phyloP scores from a whole-genome alignment of 2,888 invertebrate species.

The Nasonovia ribisnigri region DNA sequence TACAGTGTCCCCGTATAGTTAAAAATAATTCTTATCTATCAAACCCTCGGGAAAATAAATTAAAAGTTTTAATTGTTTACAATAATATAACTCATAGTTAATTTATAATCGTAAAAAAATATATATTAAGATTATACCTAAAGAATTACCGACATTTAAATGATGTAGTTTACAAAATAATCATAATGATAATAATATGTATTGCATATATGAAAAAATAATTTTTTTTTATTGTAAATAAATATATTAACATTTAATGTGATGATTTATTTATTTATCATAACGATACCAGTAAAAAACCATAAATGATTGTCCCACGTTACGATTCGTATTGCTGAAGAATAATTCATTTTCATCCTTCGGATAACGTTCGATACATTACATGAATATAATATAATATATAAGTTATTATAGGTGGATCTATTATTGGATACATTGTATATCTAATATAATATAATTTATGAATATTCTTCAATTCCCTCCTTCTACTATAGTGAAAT shows the following conservation, averaged over 20 bases:
- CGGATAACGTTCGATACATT: neutral
- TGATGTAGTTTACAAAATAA: neutral
- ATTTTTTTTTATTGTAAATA: too few relatives aligned
- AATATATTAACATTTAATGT: neutral
- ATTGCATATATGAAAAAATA: neutral
- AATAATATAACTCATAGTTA: neutral
- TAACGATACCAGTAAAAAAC: neutral
- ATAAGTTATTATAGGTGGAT: neutral
- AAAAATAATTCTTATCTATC: conserved; percentile 13
- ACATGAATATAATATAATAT: neutral
- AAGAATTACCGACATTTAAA: neutral
- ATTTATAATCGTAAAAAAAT: neutral
- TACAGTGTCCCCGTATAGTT: conserved; percentile 26
- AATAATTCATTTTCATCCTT: neutral
- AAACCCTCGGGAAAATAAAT: conserved; percentile 20
- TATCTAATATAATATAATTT: neutral
- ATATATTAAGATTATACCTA: neutral
- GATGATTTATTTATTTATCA: conserved; percentile 5
- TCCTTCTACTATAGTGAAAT: neutral
- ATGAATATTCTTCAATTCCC: neutral
- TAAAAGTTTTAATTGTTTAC: conserved; percentile 16
- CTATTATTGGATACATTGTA: neutral
- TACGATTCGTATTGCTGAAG: neutral
- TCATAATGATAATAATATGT: neutral
- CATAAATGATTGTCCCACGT: neutral